Evolutionary conservation across 2,888 invertebrate genomes (phyloP).

Genomic region (Lithophane ornitopus): DNA sequence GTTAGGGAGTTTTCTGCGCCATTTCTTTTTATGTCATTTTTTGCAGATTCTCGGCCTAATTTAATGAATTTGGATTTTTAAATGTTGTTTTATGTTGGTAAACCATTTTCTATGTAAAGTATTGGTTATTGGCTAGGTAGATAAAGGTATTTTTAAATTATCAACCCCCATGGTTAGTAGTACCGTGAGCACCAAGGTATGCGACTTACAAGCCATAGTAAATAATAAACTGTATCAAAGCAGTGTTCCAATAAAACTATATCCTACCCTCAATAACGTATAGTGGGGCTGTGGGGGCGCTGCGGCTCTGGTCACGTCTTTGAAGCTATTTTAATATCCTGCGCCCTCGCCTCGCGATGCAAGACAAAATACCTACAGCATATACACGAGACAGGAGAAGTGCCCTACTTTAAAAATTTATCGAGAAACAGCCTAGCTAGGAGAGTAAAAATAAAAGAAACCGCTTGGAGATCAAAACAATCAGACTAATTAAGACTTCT

Average conservation of each 20-base stretch:
- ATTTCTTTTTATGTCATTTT: too few species aligned
- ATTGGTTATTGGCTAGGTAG: too few species aligned
- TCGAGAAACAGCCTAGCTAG: neutral
- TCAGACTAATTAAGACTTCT: neutral
- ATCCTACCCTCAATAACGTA: slow-evolving; percentile 15
- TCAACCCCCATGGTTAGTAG: too few species aligned
- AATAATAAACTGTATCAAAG: neutral
- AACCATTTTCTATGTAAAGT: neutral
- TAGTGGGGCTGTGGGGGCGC: neutral
- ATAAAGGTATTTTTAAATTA: neutral
- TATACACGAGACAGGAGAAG: neutral
- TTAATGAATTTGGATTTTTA: too few species aligned
- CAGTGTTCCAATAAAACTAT: neutral
- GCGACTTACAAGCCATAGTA: neutral
- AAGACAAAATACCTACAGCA: neutral
- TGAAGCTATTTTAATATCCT: slow-evolving; percentile 57
- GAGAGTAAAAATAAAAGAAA: neutral
- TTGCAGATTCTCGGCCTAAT: too few species aligned
- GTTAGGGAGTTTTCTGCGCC: too few species aligned
- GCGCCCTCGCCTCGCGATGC: slow-evolving; percentile 18
- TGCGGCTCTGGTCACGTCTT: slow-evolving; percentile 41
- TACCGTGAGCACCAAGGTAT: neutral
- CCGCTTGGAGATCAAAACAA: neutral
- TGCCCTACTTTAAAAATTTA: slow-evolving; percentile 17
- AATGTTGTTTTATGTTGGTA: neutral